Evolutionary conservation across 2,113 vertebrate species (phyloP).

Genomic region (Siphamia tubifer): DNA sequence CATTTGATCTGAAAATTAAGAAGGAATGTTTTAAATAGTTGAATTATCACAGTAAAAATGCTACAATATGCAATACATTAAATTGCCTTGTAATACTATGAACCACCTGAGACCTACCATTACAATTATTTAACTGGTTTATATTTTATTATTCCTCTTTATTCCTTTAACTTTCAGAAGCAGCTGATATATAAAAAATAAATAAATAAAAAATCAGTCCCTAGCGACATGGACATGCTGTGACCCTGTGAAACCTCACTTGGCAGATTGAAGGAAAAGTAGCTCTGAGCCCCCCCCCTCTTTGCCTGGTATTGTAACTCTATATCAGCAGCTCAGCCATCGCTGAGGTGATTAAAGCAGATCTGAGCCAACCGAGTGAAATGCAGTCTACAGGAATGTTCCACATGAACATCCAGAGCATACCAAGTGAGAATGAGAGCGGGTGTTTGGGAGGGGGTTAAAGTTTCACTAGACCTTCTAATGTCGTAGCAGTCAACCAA

Average conservation of each 20-base stretch:
- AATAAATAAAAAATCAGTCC: not conserved
- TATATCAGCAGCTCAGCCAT: slow-evolving; percentile 66
- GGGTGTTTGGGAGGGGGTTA: slow-evolving; percentile 32
- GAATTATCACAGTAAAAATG: too few species aligned
- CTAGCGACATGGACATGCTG: not conserved
- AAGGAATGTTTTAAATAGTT: too few species aligned
- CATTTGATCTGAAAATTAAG: too few species aligned
- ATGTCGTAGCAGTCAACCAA: slow-evolving; percentile 53
- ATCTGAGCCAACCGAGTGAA: slow-evolving; percentile 70
- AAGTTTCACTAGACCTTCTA: slow-evolving; percentile 62
- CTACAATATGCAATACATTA: too few species aligned
- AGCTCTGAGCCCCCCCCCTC: slow-evolving; percentile 25
- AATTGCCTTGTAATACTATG: too few species aligned
- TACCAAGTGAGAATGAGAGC: slow-evolving; percentile 65
- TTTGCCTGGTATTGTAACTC: slow-evolving; percentile 60
- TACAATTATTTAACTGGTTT: too few species aligned
- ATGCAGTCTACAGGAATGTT: slow-evolving; percentile 74
- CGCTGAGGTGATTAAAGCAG: slow-evolving; percentile 72
- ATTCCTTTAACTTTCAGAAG: too few species aligned
- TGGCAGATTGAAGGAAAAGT: slow-evolving; percentile 38
- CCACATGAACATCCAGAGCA: slow-evolving; percentile 77
- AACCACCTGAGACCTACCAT: too few species aligned
- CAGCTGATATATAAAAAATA: too few species aligned
- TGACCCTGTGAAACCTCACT: slow-evolving; percentile 38
- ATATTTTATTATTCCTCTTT: too few species aligned